phyloP scores from a whole-genome alignment of 2,113 vertebrate species.

The Cavia aperea region DNA sequence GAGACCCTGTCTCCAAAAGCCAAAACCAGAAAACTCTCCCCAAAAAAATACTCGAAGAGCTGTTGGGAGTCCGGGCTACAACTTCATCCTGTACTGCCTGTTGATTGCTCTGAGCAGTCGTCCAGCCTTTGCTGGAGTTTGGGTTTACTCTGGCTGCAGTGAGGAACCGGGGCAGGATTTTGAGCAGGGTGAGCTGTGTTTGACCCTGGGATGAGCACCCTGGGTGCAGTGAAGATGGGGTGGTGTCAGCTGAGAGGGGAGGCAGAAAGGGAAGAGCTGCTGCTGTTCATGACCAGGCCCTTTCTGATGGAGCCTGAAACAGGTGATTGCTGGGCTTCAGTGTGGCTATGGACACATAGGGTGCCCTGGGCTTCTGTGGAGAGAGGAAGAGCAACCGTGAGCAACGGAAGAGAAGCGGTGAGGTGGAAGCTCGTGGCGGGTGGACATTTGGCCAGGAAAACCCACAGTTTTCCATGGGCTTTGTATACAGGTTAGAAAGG shows the following conservation, averaged over 20 bases:
- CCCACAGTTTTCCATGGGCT: not conserved
- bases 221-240: not conserved
- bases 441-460: not conserved
- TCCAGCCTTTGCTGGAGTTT: not conserved
- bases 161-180: not conserved
- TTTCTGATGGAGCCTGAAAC: not conserved
- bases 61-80: not conserved
- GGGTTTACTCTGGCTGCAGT: not conserved
- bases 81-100: too few species aligned
- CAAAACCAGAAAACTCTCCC: not conserved
- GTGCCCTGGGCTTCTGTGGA: accelerated
- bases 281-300: not conserved
- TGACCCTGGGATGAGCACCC: not conserved
- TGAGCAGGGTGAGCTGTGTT: not conserved
- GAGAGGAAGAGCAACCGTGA: not conserved
- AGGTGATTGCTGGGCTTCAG: not conserved
- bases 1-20: not conserved
- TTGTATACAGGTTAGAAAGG: not conserved
- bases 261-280: not conserved
- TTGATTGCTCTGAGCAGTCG: not conserved
- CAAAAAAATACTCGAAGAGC: not conserved
- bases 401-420: not conserved
- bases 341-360: not conserved
- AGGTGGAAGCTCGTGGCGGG: not conserved
- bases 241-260: not conserved